A percentile compares a stretch with the other conserved stretches of the same genome.
Evolutionary conservation across 2,797 vertebrate species (phyloP).

Genomic region (Capromys pilorides): DNA sequence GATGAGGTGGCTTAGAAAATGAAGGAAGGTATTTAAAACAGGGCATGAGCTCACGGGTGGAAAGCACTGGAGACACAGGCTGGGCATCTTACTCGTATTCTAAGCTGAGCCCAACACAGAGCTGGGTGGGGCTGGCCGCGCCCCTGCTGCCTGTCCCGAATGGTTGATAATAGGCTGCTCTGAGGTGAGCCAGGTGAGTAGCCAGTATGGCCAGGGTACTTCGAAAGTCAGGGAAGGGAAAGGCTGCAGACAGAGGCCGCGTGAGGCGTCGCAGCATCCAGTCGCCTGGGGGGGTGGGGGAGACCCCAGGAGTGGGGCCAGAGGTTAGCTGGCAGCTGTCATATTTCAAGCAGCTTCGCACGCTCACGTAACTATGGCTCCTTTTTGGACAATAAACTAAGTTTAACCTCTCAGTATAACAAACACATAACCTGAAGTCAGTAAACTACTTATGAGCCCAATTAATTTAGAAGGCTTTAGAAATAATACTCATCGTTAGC

Average conservation of each 20-base stretch:
- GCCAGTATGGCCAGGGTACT: not conserved
- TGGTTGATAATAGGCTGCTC: not conserved
- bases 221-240: not conserved
- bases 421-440: not conserved
- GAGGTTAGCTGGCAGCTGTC: not conserved
- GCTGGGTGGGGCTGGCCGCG: not conserved
- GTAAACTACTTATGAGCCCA: not conserved
- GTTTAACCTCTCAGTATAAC: not conserved
- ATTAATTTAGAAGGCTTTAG: not conserved
- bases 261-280: too few relatives aligned
- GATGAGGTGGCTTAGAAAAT: not conserved
- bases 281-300: not conserved
- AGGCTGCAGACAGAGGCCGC: not conserved
- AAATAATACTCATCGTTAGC: not conserved
- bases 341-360: not conserved
- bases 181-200: not conserved
- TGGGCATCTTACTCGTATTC: not conserved
- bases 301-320: not conserved
- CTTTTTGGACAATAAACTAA: not conserved
- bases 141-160: not conserved
- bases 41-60: not conserved
- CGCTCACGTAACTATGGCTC: not conserved
- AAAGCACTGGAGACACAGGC: not conserved
- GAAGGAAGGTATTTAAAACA: not conserved
- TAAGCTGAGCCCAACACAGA: not conserved